phyloP scores from a whole-genome alignment of 2,888 invertebrate species.

The Agriotes lineatus region DNA sequence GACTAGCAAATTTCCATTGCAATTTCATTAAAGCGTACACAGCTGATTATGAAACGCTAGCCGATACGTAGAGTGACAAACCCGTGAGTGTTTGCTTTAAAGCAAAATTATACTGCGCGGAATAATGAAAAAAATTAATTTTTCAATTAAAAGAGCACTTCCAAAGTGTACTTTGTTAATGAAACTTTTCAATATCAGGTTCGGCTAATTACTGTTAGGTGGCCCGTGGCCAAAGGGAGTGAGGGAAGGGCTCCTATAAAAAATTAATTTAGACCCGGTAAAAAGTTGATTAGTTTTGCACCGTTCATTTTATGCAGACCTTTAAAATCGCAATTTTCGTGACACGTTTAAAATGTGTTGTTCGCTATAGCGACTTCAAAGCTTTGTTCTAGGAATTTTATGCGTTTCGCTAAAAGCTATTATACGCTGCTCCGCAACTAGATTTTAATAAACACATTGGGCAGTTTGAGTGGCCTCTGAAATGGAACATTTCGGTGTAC shows the following conservation, averaged over 20 bases:
- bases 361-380: neutral
- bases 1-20: neutral
- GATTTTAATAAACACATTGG: too few relatives aligned
- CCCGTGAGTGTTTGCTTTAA: slow-evolving; percentile 35
- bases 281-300: slow-evolving; percentile 45
- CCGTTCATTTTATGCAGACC: slow-evolving; percentile 38
- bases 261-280: slow-evolving; percentile 43
- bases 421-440: neutral
- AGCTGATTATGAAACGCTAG: neutral
- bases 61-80: slow-evolving; percentile 35
- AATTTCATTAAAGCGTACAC: slow-evolving; percentile 13
- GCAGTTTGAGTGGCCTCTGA: too few relatives aligned
- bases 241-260: slow-evolving; percentile 38
- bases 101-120: slow-evolving; percentile 45
- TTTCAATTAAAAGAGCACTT: slow-evolving; percentile 58
- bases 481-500: too few relatives aligned
- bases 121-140: slow-evolving; percentile 61
- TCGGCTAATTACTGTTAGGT: slow-evolving; percentile 58
- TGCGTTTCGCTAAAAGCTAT: neutral
- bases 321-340: slow-evolving; percentile 35
- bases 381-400: too few relatives aligned
- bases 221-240: slow-evolving; percentile 47
- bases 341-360: slow-evolving; percentile 26
- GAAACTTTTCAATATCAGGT: slow-evolving; percentile 57
- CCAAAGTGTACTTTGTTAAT: slow-evolving; percentile 60